A percentile compares a stretch with the other conserved stretches of the same genome.
Evolutionary conservation across 1,140 invertebrate species (phyloP).

Genomic region (Euura saliciscinereae): DNA sequence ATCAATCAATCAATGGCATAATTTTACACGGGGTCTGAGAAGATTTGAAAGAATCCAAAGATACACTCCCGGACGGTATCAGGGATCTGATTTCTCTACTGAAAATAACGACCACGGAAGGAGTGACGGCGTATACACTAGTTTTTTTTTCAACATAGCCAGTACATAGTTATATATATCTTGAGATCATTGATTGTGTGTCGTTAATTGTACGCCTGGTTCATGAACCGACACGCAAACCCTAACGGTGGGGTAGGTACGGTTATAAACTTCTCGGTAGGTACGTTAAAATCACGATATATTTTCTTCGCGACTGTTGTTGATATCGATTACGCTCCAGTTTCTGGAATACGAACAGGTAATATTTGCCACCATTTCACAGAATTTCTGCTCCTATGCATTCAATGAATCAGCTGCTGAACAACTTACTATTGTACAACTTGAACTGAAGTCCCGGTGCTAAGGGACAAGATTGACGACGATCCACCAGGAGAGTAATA

Average conservation of each 20-base stretch:
- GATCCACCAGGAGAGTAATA: conserved; percentile 51
- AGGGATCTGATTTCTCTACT: too few species aligned
- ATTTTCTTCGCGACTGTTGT: conserved; percentile 2
- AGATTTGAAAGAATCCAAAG: too few species aligned
- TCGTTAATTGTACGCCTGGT: background rate
- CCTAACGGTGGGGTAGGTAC: background rate
- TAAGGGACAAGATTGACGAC: conserved; percentile 52
- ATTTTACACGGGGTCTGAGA: too few species aligned
- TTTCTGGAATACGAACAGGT: too few species aligned
- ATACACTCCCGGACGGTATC: too few species aligned
- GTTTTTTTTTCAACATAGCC: background rate
- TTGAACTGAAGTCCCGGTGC: conserved; percentile 47
- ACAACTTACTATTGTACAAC: background rate
- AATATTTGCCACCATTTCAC: too few species aligned
- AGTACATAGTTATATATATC: conserved; percentile 11
- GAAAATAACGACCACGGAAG: too few species aligned
- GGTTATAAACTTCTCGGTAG: conserved; percentile 1
- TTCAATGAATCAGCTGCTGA: background rate
- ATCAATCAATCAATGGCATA: background rate
- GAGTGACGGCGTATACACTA: too few species aligned
- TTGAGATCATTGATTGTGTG: conserved; percentile 5
- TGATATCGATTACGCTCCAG: background rate
- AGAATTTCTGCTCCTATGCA: background rate
- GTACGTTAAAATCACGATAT: background rate
- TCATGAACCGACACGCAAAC: conserved; percentile 1